These are phyloP conservation scores for Dromas ardeola DNA, from an alignment of 2,113 vertebrate genomes.

Conservation along the genomic window DNA sequence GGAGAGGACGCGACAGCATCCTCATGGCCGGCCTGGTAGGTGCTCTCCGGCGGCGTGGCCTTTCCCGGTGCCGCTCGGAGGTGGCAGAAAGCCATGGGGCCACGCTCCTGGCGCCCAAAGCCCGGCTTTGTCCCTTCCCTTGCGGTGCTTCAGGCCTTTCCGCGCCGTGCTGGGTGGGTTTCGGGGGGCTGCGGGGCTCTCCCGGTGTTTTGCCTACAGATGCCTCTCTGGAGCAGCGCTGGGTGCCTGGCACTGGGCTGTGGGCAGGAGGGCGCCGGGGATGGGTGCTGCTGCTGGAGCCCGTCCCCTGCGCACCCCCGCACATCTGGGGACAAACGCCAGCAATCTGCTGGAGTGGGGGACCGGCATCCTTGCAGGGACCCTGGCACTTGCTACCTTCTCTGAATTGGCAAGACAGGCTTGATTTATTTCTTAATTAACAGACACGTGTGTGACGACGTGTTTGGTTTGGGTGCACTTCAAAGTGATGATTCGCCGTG, in stretches of 20 bases:
- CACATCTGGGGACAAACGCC: not conserved
- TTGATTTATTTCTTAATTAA: slow-evolving; percentile 67
- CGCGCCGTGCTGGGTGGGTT: not conserved
- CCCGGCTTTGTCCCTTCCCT: not conserved
- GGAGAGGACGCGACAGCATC: not conserved
- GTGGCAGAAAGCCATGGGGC: not conserved
- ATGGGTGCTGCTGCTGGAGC: not conserved
- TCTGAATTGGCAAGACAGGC: slow-evolving; percentile 26
- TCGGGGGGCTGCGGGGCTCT: not conserved
- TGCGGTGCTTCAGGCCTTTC: accelerated
- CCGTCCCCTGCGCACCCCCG: not conserved
- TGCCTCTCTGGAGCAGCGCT: not conserved
- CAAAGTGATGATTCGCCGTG: not conserved
- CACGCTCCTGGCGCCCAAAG: accelerated
- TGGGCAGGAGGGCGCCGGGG: accelerated
- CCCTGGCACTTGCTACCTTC: not conserved
- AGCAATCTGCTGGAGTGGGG: not conserved
- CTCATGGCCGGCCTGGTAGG: not conserved
- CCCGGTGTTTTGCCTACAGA: not conserved
- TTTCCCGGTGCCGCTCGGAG: accelerated
- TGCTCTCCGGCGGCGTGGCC: not conserved
- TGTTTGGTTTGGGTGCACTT: not conserved
- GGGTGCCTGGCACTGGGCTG: not conserved
- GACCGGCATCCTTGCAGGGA: not conserved
- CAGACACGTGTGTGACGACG: not conserved